phyloP scores from a whole-genome alignment of 2,797 vertebrate species.

The Clarias fuscus region DNA sequence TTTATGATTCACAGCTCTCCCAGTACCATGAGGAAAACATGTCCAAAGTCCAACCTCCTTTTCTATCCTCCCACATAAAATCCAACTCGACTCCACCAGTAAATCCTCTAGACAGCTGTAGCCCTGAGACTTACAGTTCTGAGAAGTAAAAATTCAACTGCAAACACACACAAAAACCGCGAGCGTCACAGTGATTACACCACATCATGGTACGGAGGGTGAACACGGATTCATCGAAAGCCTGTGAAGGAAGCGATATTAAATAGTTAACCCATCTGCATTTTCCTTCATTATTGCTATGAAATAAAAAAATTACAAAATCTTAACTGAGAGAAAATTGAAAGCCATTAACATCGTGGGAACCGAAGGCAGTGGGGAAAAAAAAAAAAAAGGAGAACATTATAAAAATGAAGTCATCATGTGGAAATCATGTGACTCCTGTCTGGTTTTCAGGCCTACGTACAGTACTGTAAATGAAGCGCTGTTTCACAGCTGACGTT shows the following conservation, averaged over 20 bases:
- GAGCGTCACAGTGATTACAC: neutral
- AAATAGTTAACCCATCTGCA: slow-evolving; percentile 55
- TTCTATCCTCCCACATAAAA: neutral
- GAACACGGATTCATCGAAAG: neutral
- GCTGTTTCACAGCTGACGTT: slow-evolving; percentile 29
- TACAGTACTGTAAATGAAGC: neutral
- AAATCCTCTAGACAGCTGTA: neutral
- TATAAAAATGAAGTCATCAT: neutral
- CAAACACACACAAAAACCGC: neutral
- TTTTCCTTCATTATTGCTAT: slow-evolving; percentile 60
- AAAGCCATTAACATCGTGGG: slow-evolving; percentile 50
- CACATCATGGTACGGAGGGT: neutral
- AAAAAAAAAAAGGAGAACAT: slow-evolving; percentile 1
- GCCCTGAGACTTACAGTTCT: neutral
- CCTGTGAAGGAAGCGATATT: neutral
- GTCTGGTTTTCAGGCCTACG: slow-evolving; percentile 3
- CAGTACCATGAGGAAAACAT: neutral
- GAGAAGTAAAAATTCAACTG: neutral
- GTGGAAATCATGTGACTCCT: neutral
- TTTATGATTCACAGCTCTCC: no score
- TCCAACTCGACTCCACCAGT: neutral
- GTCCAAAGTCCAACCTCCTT: neutral
- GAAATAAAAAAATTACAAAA: slow-evolving; percentile 48
- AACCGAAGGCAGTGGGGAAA: neutral
- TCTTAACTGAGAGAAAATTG: slow-evolving; percentile 53